Evolutionary conservation across 2,797 vertebrate species (phyloP), one percentile per base, ranked within the genome.

Genomic region (Epinephelus coioides): DNA sequence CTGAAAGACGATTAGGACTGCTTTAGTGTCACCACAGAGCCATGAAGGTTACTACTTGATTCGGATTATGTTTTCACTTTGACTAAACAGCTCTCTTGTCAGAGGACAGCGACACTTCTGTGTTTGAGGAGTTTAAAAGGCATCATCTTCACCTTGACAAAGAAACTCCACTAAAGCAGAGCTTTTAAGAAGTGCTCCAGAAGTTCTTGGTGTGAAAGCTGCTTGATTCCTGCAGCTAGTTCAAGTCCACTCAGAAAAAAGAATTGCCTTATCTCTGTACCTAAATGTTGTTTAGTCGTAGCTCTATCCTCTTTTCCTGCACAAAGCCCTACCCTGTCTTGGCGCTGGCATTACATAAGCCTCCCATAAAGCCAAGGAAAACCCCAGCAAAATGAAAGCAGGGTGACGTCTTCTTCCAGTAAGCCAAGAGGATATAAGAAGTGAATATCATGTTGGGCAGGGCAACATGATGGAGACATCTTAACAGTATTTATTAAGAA

Each of bases 331-430:
- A 49, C 53, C 61, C 83, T 15, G 44, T 19, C 3, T 66, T 64
- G 38, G 51, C 4, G 0, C 74, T 47, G 57, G 51, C 67, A 57
- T 71, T 64, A 44, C 57, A 56, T 76, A 77, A 85, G 54, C 69
- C 69, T 66, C 11, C 14, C 34, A 40, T 46, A 57, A 67, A 72
- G 77, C 71, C 13, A 2, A 68, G 73, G 69, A 81, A 85, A 86
- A 63, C 51, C 79, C 71, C 27, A 5, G 69, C n/a, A 17, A 79
- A 79, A 79, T 21, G 53, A 73, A 70, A 75, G 77, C 65, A 67
- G 55, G 57, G 57, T 85, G 81, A 89, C 27, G 67, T 88, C 73
- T 76, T 76, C 50, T 73, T 73, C 73, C 79, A 62, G 69, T 82
- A 70, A 87, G 54, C 73, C 59, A 13, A 8, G 69, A 6, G 67